Base-by-base conservation (phyloP, 1,140 invertebrate genomes). In the Hyposmocoma kahamanoa region DNA sequence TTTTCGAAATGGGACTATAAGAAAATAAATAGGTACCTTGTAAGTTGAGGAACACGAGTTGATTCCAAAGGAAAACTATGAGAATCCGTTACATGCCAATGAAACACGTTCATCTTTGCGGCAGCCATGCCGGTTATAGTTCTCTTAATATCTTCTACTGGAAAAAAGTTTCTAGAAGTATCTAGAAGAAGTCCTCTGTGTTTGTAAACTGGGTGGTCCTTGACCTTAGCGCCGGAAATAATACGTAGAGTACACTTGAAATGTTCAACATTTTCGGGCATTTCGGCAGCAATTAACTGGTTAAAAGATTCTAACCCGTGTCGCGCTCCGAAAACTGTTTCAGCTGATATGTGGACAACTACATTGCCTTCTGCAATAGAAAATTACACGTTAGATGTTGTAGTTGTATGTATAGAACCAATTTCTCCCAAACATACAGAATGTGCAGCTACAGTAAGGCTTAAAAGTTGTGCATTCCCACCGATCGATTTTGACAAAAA, bases 51-150 rank as follows among this genome's bases (percentile, higher is more conserved):
- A 21, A 92, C 90, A 15, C 90, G 86, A 1, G 85, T 87, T 0
- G 93, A 92, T 42, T 93, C 91, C 53, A 95, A 89, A 0, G 95
- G 94, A 73, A 96, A 96, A 67, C 94, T 95, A 52, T 96, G 95
- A 0, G 93, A 91, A 67, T 96, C 95, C 0, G 92, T 94, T 1
- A 93, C 89, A 63, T 96, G 94, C 94, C 94, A 96, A 68, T 96
- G 95, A 22, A 96, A 90, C 0, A 94, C 92, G 63, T 97, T 97
- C 53, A 97, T 74, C 77, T 97, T 97, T 17, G 90, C 92, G 0
- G 92, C 88, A 0, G 93, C 91, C 94, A 97, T 95, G 2, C 89
- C 94, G 59, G 95, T 92, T 0, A 96, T 81, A 1, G 92, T 92
- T 36, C 88, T 89, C 55, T 91, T 91, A 4, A 96, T 87, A 44